phyloP scores from a whole-genome alignment of 1,140 invertebrate species.

The Drosophila sp. region DNA sequence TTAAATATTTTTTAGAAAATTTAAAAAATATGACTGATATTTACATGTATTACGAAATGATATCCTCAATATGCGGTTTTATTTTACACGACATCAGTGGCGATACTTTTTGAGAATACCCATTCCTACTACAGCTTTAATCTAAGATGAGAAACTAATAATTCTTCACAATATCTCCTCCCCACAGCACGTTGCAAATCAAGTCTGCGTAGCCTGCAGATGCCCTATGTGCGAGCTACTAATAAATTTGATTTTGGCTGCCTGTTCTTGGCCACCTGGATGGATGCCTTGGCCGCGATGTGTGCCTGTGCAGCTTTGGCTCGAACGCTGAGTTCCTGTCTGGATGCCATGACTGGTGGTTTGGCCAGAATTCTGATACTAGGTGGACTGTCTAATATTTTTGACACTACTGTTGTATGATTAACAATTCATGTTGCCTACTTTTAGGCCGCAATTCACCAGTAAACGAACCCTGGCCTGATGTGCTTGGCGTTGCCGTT shows the following conservation, averaged over 20 bases:
- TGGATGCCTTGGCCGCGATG: constrained; percentile 87
- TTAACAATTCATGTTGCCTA: constrained; percentile 49
- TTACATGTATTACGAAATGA: too few relatives aligned
- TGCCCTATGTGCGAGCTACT: constrained; percentile 81
- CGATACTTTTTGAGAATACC: not conserved
- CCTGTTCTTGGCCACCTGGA: constrained; percentile 87
- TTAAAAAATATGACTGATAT: too few relatives aligned
- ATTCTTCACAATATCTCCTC: not conserved
- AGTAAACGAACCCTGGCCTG: constrained; percentile 88
- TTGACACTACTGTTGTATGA: constrained; percentile 33
- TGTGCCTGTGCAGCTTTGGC: constrained; percentile 88
- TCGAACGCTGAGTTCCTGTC: constrained; percentile 87
- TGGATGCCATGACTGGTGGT: constrained; percentile 88
- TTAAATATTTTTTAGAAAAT: too few relatives aligned
- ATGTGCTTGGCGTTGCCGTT: constrained; percentile 88
- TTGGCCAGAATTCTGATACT: constrained; percentile 85
- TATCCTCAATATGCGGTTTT: too few relatives aligned
- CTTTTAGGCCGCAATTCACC: constrained; percentile 85
- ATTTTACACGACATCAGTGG: too few relatives aligned
- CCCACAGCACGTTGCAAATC: constrained; percentile 72
- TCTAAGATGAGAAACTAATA: too few relatives aligned
- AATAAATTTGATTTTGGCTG: constrained; percentile 83
- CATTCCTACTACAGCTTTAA: too few relatives aligned
- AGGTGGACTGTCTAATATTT: constrained; percentile 56
- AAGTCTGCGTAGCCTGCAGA: constrained; percentile 75